Evolutionary conservation across 2,113 vertebrate genomes (phyloP), one percentile per base, ranked within the genome.

Genomic region (Nerophis lumbriciformis): DNA sequence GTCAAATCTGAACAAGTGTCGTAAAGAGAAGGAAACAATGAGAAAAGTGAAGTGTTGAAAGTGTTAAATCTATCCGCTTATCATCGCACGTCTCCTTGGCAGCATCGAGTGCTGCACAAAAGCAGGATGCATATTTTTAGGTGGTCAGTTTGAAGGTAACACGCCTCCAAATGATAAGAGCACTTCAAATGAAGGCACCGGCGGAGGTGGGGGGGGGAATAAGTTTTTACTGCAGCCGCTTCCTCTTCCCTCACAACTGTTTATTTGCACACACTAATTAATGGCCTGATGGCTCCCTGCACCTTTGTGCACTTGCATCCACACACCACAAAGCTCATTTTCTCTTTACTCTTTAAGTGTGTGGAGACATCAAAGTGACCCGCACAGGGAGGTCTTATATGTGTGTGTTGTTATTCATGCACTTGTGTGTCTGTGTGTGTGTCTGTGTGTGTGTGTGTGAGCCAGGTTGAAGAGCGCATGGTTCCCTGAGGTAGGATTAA

Each of bases 401-500:
- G 63, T 73, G 61, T 70, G 59, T 48, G 53, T 51, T 62, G 14
- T 19, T 38, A 21, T 59, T 63, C 37, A 57, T 47, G 55, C 66
- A 61, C 58, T 19, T 19, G 28, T 28, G 28, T 28, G 28, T 28
- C 1, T 28, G 28, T 28, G 28, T 28, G 28, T 28, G 28, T 28
- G 28, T 28, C 1, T 28, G 50, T 61, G 67, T 66, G 69, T 72
- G 63, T 75, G 67, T 71, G 66, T 81, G 76, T 80, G 77, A 69
- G 77, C 72, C 77, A 71, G 76, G 79, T 80, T 81, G 83, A 80
- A 88, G 86, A 86, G 84, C 81, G 83, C 83, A 57, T 84, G 55
- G 83, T 87, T 90, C 89, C 88, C 89, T 89, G 88, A 90, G 89
- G 86, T 89, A 89, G 89, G 88, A 90, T 89, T 90, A 90, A 90